phyloP scores from a whole-genome alignment of 2,888 invertebrate species.

The Caenorhabditis japonica region DNA sequence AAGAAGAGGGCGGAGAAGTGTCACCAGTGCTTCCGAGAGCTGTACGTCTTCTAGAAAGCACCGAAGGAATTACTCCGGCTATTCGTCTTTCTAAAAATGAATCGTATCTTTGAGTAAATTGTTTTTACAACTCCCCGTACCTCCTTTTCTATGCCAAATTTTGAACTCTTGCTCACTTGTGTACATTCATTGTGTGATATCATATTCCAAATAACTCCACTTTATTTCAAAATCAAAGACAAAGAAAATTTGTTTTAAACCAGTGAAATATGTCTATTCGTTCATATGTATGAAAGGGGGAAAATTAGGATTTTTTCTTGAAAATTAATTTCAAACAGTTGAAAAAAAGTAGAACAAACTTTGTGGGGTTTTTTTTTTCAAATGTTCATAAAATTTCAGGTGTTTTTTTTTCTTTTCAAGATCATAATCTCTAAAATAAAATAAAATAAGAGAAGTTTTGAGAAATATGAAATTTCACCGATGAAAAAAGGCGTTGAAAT shows the following conservation, averaged over 20 bases:
- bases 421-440: too few species aligned
- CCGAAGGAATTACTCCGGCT: slow-evolving; percentile 43
- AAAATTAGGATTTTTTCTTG: not conserved
- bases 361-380: too few species aligned
- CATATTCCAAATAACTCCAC: slow-evolving; percentile 10
- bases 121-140: too few species aligned
- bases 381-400: too few species aligned
- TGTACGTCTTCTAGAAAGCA: slow-evolving; percentile 39
- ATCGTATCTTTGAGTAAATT: slow-evolving; percentile 40
- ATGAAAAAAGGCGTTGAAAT: too few species aligned
- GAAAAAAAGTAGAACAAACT: too few species aligned
- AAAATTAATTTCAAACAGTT: too few species aligned
- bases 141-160: not conserved
- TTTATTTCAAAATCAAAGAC: slow-evolving; percentile 10
- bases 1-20: slow-evolving; percentile 48
- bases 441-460: too few species aligned
- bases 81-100: slow-evolving; percentile 53
- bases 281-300: slow-evolving; percentile 12
- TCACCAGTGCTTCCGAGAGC: slow-evolving; percentile 43
- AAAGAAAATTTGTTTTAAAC: too few species aligned
- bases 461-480: too few species aligned
- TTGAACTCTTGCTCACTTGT: not conserved
- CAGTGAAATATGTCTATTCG: slow-evolving; percentile 11
- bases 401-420: too few species aligned
- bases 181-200: not conserved